Evolutionary conservation across 2,113 vertebrate species (phyloP).

Genomic region (Petaurus breviceps): DNA sequence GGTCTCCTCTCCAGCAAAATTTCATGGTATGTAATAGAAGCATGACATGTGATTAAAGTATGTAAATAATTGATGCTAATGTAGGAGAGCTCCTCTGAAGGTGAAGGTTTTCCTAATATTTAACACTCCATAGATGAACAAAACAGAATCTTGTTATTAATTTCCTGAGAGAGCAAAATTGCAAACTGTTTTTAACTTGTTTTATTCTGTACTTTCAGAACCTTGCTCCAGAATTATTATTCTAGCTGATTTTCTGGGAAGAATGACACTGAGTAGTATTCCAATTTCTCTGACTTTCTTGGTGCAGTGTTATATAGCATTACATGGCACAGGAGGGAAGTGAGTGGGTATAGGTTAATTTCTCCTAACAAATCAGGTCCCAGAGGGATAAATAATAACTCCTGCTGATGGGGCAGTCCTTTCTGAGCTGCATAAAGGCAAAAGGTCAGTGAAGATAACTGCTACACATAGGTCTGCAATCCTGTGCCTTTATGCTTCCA

Average conservation of each 20-base stretch:
- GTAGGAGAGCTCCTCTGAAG: constrained; percentile 16
- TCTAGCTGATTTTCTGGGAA: constrained; percentile 22
- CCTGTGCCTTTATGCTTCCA: constrained; percentile 22
- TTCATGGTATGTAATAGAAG: constrained; percentile 92
- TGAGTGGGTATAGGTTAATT: constrained; percentile 33
- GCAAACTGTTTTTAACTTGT: neutral
- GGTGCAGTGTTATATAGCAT: constrained; percentile 5
- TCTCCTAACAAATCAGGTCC: constrained; percentile 1
- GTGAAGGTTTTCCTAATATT: neutral
- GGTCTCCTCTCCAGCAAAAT: constrained; percentile 99
- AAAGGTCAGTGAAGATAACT: neutral
- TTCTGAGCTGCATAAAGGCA: constrained; percentile 16
- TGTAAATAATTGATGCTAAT: constrained; percentile 4
- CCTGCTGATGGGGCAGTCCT: constrained; percentile 11
- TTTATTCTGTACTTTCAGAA: constrained; percentile 9
- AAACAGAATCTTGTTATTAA: neutral
- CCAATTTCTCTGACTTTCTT: constrained; percentile 3
- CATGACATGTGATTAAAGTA: accelerated
- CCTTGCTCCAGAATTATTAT: neutral
- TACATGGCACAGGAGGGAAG: neutral
- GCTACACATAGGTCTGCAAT: neutral
- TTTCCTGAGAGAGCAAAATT: neutral
- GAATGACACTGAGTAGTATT: constrained; percentile 26
- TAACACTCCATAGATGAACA: neutral
- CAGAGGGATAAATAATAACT: constrained; percentile 23